Conservation (phyloP, 1,140 invertebrate genomes). For the Drosophila pandora region DNA sequence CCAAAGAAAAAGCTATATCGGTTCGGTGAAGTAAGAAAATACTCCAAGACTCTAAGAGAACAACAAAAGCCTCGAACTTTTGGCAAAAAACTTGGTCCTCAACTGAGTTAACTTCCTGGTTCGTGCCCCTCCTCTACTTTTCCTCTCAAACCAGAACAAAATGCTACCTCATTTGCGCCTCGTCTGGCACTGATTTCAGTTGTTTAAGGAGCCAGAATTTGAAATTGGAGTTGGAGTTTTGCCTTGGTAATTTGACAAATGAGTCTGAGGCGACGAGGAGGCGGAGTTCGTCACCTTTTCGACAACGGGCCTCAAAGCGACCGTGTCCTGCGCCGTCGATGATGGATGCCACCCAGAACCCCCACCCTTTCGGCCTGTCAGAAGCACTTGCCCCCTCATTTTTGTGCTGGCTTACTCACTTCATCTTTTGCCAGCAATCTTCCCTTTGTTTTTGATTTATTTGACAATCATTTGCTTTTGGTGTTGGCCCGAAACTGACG, state of each 20-base stretch:
- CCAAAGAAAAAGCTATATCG: too few relatives aligned
- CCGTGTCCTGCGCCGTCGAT: slow-evolving; percentile 22
- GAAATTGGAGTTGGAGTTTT: slow-evolving; percentile 6
- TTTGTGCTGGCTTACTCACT: slow-evolving; percentile 5
- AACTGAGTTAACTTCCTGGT: slow-evolving; percentile 55
- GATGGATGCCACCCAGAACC: slow-evolving; percentile 40
- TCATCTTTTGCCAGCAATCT: slow-evolving; percentile 35
- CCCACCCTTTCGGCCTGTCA: slow-evolving; percentile 6
- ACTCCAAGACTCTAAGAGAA: too few relatives aligned
- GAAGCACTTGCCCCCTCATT: slow-evolving; percentile 14
- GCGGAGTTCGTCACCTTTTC: slow-evolving; percentile 66
- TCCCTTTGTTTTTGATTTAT: slow-evolving; percentile 70
- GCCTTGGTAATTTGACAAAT: slow-evolving; percentile 74
- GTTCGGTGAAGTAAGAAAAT: too few relatives aligned
- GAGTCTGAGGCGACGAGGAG: slow-evolving; percentile 21
- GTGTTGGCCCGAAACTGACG: slow-evolving; percentile 17
- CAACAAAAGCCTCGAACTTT: not conserved
- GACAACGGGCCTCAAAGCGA: slow-evolving; percentile 52
- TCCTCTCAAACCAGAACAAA: slow-evolving; percentile 37
- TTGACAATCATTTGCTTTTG: slow-evolving; percentile 77
- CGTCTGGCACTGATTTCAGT: slow-evolving; percentile 62
- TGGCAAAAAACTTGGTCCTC: slow-evolving; percentile 18
- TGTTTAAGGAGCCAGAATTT: slow-evolving; percentile 31
- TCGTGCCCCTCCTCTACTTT: not conserved
- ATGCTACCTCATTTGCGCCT: slow-evolving; percentile 76